Conservation (phyloP, 2,797 vertebrate species). For the Garrulus glandarius region DNA sequence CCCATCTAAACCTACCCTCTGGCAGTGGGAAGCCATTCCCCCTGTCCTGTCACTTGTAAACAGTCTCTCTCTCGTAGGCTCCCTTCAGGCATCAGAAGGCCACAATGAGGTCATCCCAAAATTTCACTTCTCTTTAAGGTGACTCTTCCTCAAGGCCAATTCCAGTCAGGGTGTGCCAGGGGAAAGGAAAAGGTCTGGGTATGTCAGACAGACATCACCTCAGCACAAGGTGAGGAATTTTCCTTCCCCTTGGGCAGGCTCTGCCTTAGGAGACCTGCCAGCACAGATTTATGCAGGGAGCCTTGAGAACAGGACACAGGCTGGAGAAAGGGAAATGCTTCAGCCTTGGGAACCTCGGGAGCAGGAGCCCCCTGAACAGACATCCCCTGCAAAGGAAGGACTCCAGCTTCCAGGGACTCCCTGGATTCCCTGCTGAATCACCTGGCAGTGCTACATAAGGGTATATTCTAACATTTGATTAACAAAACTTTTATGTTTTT, state of each 20-base stretch:
- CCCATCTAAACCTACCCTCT: neutral
- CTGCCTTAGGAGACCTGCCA: neutral
- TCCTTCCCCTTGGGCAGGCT: neutral
- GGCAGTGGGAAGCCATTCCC: neutral
- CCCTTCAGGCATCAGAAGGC: neutral
- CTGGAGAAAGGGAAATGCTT: neutral
- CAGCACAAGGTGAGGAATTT: neutral
- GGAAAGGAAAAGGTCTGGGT: neutral
- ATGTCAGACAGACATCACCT: neutral
- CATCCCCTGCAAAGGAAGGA: rapidly evolving
- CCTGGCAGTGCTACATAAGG: neutral
- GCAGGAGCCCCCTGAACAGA: neutral
- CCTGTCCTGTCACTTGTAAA: neutral
- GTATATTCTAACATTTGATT: neutral
- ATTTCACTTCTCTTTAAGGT: neutral
- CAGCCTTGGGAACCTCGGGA: neutral
- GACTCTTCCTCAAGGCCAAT: neutral
- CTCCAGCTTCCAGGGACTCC: neutral
- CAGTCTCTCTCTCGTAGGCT: neutral
- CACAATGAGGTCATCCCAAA: neutral
- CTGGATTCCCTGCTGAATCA: neutral
- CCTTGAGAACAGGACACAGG: neutral
- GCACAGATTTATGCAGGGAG: neutral
- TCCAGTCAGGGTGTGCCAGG: neutral
- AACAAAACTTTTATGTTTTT: neutral